Percentiles rank a stretch among this genome's conserved stretches.
Evolutionary conservation across 2,888 invertebrate species (phyloP).

Genomic region (Apamea crenata): DNA sequence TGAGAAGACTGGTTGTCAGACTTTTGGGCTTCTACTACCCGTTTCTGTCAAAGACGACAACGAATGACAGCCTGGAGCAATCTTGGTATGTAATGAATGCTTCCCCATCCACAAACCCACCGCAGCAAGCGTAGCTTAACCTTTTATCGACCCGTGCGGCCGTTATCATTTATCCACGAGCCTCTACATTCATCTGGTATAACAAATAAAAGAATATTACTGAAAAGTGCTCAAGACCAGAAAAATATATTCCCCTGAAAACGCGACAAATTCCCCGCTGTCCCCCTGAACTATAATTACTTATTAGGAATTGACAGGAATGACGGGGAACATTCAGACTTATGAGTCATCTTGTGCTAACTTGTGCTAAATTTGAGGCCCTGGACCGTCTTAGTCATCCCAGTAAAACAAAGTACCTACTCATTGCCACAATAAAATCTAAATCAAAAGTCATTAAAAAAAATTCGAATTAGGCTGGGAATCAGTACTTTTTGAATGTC

Average conservation of each 20-base stretch:
- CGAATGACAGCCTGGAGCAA: background rate
- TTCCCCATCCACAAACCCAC: background rate
- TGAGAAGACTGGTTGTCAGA: background rate
- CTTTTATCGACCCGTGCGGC: background rate
- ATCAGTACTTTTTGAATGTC: background rate
- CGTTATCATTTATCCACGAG: background rate
- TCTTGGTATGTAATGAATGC: background rate
- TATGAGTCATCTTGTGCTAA: constrained; percentile 11
- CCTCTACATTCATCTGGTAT: background rate
- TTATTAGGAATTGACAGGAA: background rate
- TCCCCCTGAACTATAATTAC: background rate
- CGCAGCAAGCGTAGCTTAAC: background rate
- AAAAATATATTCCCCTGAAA: background rate
- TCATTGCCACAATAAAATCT: too few relatives aligned
- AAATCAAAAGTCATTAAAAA: background rate
- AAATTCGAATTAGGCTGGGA: background rate
- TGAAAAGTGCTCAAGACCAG: background rate
- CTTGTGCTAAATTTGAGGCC: background rate
- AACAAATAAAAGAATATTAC: background rate
- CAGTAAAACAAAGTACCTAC: background rate
- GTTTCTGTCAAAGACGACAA: background rate
- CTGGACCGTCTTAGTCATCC: background rate
- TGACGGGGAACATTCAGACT: constrained; percentile 14
- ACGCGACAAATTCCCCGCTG: background rate
- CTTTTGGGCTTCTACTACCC: background rate